Evolutionary conservation across 2,888 invertebrate genomes (phyloP).

Genomic region (Nowickia ferox): DNA sequence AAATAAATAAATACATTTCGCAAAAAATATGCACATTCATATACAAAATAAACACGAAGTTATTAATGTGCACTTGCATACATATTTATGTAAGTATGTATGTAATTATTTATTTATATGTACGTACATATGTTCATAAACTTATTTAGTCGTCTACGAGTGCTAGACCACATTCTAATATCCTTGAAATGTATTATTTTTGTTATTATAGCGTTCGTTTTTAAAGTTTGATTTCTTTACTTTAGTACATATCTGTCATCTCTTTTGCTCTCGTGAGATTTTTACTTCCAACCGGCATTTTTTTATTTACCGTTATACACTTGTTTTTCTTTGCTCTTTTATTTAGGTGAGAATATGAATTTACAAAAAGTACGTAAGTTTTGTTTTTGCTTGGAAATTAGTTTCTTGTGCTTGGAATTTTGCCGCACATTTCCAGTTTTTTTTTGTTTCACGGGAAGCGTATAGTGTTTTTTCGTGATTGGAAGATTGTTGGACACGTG

Average conservation of each 20-base stretch:
- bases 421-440: conserved; percentile 72
- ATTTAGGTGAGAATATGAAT: conserved; percentile 3
- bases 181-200: not conserved
- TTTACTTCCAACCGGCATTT: conserved; percentile 47
- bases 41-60: not conserved
- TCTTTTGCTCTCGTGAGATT: conserved; percentile 8
- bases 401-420: conserved; percentile 63
- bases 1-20: not conserved
- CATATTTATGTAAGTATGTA: not conserved
- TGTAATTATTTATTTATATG: not conserved
- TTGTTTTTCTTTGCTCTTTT: conserved; percentile 21
- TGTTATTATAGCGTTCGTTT: conserved; percentile 24
- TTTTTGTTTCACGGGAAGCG: conserved; percentile 38
- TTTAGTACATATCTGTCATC: conserved; percentile 6
- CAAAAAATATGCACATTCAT: not conserved
- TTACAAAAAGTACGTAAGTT: not conserved
- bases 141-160: not conserved
- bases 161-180: not conserved
- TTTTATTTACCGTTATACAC: conserved; percentile 32
- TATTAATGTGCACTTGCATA: not conserved
- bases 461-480: conserved; percentile 30
- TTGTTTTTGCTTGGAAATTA: conserved; percentile 38
- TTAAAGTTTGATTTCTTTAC: conserved; percentile 11
- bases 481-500: conserved; percentile 72
- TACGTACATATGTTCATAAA: not conserved